A percentile compares a stretch with the other conserved stretches of the same genome.
These are phyloP conservation scores for Chauna torquata DNA, from an alignment of 2,113 vertebrate species.

Conservation along the genomic window DNA sequence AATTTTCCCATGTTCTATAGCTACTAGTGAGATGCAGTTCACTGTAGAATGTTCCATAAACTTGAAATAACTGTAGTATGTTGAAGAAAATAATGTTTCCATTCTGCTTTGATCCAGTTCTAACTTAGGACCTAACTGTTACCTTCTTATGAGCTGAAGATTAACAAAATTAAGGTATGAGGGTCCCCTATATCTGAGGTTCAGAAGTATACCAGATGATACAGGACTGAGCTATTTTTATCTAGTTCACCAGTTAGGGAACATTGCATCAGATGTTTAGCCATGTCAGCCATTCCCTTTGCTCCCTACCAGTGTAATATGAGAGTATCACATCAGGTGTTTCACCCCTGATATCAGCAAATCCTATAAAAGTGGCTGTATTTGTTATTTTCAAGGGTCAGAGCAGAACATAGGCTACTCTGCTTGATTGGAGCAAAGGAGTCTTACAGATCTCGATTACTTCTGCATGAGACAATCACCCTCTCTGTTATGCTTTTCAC, in stretches of 20 bases:
- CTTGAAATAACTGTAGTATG: neutral
- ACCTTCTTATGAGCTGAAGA: neutral
- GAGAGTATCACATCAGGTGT: constrained; percentile 61
- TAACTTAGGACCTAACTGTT: neutral
- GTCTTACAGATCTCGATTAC: neutral
- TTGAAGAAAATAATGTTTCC: neutral
- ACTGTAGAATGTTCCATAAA: neutral
- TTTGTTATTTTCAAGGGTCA: neutral
- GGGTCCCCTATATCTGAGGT: neutral
- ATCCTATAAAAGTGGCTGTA: neutral
- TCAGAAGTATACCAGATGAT: neutral
- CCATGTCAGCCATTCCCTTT: constrained; percentile 60
- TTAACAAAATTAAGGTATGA: neutral
- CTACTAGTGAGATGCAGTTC: neutral
- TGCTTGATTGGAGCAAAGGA: neutral
- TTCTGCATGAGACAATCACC: neutral
- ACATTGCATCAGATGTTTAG: constrained; percentile 55
- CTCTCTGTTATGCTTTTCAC: neutral
- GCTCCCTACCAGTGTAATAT: constrained; percentile 42
- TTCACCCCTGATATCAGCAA: constrained; percentile 46
- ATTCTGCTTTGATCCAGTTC: neutral
- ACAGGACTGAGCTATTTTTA: constrained; percentile 57
- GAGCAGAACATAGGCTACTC: neutral
- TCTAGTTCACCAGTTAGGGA: constrained; percentile 31
- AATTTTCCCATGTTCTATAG: neutral